Percentiles rank a stretch among this genome's conserved stretches.
phyloP scores from a whole-genome alignment of 2,113 vertebrate species.

The Podilymbus podiceps region DNA sequence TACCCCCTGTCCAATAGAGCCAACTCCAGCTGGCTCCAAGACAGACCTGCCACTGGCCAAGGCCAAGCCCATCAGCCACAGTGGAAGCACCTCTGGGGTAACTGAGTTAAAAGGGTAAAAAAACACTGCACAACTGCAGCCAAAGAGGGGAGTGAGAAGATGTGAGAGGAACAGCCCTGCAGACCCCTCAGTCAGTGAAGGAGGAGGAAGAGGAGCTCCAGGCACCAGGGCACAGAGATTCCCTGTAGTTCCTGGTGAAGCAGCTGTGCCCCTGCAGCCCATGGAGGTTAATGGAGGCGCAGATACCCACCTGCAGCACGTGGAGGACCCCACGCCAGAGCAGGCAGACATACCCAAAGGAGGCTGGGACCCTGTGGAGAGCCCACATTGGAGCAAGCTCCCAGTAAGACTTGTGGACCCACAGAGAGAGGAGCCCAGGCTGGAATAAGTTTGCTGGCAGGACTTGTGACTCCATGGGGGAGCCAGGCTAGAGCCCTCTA shows the following conservation, averaged over 20 bases:
- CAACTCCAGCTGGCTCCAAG: neutral
- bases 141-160: neutral
- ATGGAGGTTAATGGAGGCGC: neutral
- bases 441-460: neutral
- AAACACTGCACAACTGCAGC: neutral
- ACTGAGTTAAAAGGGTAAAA: neutral
- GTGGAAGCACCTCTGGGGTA: neutral
- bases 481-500: neutral
- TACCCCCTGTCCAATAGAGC: neutral
- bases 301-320: neutral
- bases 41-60: neutral
- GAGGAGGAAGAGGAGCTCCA: neutral
- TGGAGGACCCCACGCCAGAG: fast-evolving
- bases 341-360: neutral
- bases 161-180: neutral
- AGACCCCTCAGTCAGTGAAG: neutral
- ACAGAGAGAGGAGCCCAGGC: neutral
- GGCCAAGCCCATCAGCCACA: fast-evolving
- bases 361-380: neutral
- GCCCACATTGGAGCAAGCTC: neutral
- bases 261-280: neutral
- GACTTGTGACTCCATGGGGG: neutral
- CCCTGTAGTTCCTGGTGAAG: neutral
- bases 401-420: neutral
- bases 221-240: neutral